phyloP scores from a whole-genome alignment of 2,888 invertebrate species.

The Agrotis clavis region DNA sequence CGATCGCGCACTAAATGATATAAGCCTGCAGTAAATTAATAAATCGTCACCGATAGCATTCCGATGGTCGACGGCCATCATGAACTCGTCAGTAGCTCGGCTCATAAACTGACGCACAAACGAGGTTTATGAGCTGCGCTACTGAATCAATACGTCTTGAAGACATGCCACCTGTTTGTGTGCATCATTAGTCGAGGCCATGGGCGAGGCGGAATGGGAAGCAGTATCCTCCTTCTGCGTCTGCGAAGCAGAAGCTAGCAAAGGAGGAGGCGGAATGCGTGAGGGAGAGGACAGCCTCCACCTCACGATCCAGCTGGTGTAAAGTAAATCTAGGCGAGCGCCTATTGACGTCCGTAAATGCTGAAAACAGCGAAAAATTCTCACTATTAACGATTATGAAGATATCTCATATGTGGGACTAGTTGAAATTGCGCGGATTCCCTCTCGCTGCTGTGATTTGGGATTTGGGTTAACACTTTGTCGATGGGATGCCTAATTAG shows the following conservation, averaged over 20 bases:
- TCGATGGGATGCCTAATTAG: neutral
- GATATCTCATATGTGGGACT: neutral
- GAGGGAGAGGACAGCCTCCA: no score
- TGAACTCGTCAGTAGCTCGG: slow-evolving; percentile 13
- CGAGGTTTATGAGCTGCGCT: neutral
- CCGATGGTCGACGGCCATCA: slow-evolving; percentile 14
- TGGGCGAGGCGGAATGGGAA: no score
- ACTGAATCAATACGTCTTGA: neutral
- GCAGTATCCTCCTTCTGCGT: no score
- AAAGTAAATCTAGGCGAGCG: no score
- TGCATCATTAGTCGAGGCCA: neutral
- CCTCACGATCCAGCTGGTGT: no score
- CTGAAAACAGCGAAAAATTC: no score
- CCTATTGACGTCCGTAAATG: no score
- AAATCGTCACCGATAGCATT: slow-evolving; percentile 49
- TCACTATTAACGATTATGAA: no score
- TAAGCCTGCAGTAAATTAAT: slow-evolving; percentile 31
- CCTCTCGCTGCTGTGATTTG: neutral
- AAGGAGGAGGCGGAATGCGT: no score
- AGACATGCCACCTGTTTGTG: neutral
- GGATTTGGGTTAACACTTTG: neutral
- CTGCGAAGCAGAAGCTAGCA: no score
- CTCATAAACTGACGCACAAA: slow-evolving; percentile 18
- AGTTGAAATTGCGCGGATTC: neutral
- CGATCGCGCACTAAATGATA: slow-evolving; percentile 21